These are phyloP conservation scores for Euschistus heros DNA, from an alignment of 1,140 invertebrate species.

Conservation along the genomic window DNA sequence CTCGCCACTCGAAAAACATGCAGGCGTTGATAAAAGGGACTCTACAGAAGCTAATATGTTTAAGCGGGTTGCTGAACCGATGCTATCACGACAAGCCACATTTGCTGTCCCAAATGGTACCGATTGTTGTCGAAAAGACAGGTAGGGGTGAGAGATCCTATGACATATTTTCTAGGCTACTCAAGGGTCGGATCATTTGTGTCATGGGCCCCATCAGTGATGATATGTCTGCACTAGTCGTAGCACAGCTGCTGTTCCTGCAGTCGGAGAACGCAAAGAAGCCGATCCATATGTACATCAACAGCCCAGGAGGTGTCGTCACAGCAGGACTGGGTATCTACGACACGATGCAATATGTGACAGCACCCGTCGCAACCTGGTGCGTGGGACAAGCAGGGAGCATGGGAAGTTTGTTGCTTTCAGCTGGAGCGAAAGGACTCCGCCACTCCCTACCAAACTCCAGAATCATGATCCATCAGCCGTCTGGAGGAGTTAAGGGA, in stretches of 20 bases:
- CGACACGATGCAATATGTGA: conserved; percentile 99
- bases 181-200: conserved; percentile 92
- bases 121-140: conserved; percentile 89
- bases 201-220: conserved; percentile 84
- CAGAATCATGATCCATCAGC: conserved; percentile 98
- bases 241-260: conserved; percentile 90
- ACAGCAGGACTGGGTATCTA: conserved; percentile 97
- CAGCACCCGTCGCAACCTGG: conserved; percentile 95
- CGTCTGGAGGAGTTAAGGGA: conserved; percentile 73
- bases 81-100: too few relatives aligned
- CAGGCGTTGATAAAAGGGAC: too few relatives aligned
- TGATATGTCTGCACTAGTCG: conserved; percentile 74
- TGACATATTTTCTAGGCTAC: conserved; percentile 87
- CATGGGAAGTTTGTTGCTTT: conserved; percentile 90
- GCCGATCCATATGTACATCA: conserved; percentile 98
- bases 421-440: conserved; percentile 81
- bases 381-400: conserved; percentile 96
- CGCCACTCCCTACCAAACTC: conserved; percentile 92
- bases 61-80: too few relatives aligned
- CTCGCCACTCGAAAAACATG: too few relatives aligned
- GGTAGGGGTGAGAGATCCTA: conserved; percentile 86
- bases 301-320: conserved; percentile 82
- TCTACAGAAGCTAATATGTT: too few relatives aligned
- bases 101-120: conserved; percentile 44
- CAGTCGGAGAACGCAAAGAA: conserved; percentile 95